A percentile compares a stretch with the other conserved stretches of the same genome.
Conservation (phyloP, 2,888 invertebrate genomes). For the Psylliodes chrysocephalus region DNA sequence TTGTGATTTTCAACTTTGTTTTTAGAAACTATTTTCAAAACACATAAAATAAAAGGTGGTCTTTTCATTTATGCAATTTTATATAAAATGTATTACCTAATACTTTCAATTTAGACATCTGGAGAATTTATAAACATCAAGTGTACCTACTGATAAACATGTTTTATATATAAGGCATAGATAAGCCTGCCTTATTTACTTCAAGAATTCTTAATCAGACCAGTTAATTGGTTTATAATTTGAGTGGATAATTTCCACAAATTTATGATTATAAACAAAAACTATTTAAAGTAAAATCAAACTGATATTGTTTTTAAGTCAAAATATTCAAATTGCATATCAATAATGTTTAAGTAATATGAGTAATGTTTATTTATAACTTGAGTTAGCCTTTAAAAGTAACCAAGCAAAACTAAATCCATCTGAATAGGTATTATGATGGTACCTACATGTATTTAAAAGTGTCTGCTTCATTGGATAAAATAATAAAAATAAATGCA, state of each 20-base stretch:
- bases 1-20: no score
- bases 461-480: no score
- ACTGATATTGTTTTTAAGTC: background rate
- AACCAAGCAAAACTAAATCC: background rate
- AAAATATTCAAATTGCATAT: background rate
- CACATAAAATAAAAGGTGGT: no score
- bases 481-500: no score
- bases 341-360: background rate
- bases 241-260: background rate
- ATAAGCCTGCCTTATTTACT: background rate
- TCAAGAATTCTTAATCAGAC: background rate
- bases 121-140: background rate
- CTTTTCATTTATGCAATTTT: no score
- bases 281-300: background rate
- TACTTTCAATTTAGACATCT: slow-evolving; percentile 2
- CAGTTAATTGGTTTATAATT: background rate
- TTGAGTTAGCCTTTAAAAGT: background rate
- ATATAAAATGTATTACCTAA: no score
- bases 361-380: background rate
- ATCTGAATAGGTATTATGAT: no score
- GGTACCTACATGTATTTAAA: no score
- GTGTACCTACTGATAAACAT: background rate
- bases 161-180: background rate
- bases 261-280: background rate
- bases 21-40: no score